A percentile compares a stretch with the other conserved stretches of the same genome.
Evolutionary conservation across 2,797 vertebrate species (phyloP).

Genomic region (Platalea minor): DNA sequence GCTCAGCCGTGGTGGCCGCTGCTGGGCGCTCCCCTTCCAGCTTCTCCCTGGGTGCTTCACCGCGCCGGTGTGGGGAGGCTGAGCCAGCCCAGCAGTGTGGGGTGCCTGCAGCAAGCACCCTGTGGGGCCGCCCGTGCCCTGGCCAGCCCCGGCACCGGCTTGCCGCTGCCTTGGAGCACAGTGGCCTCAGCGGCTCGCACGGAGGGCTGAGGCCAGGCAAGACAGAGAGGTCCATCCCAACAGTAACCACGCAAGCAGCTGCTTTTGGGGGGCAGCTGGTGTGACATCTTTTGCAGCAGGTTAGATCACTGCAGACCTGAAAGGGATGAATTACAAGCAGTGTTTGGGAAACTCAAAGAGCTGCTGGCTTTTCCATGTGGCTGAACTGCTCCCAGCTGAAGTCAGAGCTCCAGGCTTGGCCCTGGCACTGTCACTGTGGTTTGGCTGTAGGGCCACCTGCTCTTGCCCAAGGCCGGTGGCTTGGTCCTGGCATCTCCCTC

Average conservation of each 20-base stretch:
- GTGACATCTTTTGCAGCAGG: background rate
- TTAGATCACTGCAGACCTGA: background rate
- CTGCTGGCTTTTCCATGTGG: background rate
- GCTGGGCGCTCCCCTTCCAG: background rate
- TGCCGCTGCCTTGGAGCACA: background rate
- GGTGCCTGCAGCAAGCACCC: background rate
- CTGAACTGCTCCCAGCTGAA: background rate
- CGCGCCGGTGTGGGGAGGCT: accelerated
- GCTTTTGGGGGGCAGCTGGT: background rate
- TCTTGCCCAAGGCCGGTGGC: background rate
- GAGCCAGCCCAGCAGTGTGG: background rate
- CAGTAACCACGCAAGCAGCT: background rate
- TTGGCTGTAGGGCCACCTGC: background rate
- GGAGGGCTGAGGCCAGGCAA: background rate
- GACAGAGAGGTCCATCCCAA: background rate
- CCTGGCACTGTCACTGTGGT: background rate
- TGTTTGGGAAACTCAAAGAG: background rate
- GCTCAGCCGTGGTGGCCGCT: background rate
- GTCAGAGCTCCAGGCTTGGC: background rate
- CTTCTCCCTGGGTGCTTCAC: background rate
- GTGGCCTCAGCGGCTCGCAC: accelerated
- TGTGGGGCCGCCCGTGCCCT: accelerated
- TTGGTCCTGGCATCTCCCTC: background rate
- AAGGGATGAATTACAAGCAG: background rate
- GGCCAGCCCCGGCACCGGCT: accelerated